Percentiles rank a stretch among this genome's conserved stretches.
Conservation (phyloP, 2,797 vertebrate genomes). For the Anniella stebbinsi region DNA sequence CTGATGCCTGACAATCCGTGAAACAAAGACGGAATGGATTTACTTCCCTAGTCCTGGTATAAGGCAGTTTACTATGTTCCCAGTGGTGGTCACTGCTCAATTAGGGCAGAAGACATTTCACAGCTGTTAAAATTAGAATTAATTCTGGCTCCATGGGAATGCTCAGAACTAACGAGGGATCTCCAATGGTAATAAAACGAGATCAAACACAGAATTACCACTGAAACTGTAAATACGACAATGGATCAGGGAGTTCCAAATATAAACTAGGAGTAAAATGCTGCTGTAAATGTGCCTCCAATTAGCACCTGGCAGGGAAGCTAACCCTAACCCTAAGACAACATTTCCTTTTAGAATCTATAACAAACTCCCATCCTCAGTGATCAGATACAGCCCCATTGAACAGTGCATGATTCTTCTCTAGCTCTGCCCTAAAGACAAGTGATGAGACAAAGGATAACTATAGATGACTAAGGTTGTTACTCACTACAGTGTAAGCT, state of each 20-base stretch:
- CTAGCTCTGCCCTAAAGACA: neutral
- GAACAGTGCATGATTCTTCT: neutral
- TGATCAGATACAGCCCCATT: neutral
- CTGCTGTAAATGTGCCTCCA: neutral
- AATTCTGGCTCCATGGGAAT: neutral
- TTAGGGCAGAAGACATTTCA: neutral
- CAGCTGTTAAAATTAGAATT: constrained; percentile 17
- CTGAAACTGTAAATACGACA: neutral
- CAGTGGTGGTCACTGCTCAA: neutral
- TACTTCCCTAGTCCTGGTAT: too few relatives aligned
- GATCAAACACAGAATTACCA: neutral
- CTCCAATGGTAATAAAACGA: constrained; percentile 3
- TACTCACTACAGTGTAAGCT: neutral
- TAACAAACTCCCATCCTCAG: neutral
- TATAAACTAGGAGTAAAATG: neutral
- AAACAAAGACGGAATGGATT: too few relatives aligned
- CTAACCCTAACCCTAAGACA: too few relatives aligned
- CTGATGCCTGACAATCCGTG: too few relatives aligned
- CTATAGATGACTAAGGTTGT: neutral
- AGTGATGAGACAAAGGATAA: constrained; percentile 1
- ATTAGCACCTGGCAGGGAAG: neutral
- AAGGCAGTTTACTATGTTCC: neutral
- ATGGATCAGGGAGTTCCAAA: neutral
- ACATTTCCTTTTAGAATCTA: neutral
- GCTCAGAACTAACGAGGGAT: neutral